Percentiles rank a stretch among this genome's conserved stretches.
Evolutionary conservation across 2,797 vertebrate genomes (phyloP).

Genomic region (Amblyraja radiata): DNA sequence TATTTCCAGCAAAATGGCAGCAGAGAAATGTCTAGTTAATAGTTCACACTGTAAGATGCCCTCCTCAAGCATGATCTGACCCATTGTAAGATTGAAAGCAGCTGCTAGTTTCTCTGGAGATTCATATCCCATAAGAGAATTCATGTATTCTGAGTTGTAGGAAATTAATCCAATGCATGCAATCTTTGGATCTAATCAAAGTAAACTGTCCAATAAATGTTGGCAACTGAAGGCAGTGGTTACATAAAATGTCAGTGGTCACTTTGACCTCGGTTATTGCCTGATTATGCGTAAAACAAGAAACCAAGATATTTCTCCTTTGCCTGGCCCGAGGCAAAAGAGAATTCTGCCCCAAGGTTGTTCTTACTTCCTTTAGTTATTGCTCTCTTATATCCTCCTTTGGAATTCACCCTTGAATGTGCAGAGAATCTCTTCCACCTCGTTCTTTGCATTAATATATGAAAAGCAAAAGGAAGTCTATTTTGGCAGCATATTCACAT

Average conservation of each 20-base stretch:
- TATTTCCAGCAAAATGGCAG: neutral
- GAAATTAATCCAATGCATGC: neutral
- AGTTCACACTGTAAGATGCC: neutral
- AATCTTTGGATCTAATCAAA: slow-evolving; percentile 19
- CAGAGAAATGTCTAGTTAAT: neutral
- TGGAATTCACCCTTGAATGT: neutral
- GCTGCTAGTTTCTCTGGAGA: neutral
- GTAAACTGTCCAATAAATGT: neutral
- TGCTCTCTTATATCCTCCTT: neutral
- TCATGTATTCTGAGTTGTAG: neutral
- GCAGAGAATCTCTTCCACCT: neutral
- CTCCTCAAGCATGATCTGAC: neutral
- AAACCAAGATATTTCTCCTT: neutral
- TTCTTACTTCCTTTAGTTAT: neutral
- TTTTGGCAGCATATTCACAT: neutral
- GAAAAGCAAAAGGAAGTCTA: neutral
- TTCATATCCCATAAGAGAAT: neutral
- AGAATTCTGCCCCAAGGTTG: neutral
- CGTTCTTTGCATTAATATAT: neutral
- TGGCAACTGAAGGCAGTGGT: neutral
- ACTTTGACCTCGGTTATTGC: neutral
- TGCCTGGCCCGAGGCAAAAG: neutral
- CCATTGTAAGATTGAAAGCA: neutral
- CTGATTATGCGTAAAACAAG: neutral
- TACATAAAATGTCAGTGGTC: neutral